Evolutionary conservation across 2,113 vertebrate species (phyloP).

Genomic region (Cynocephalus volans): DNA sequence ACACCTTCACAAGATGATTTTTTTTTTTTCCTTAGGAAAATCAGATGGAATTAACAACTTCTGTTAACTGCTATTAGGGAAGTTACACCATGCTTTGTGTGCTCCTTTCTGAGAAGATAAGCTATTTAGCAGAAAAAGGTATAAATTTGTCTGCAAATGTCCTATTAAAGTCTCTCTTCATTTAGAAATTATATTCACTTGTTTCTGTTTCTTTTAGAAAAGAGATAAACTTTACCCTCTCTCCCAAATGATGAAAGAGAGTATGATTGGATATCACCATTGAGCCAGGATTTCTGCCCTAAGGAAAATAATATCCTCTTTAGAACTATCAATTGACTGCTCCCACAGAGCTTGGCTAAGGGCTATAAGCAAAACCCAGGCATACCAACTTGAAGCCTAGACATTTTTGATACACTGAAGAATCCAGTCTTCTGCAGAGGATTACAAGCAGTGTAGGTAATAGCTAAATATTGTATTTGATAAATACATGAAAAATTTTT

Average conservation of each 20-base stretch:
- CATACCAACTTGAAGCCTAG: slow-evolving; percentile 9
- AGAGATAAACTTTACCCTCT: not conserved
- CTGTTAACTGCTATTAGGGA: slow-evolving; percentile 19
- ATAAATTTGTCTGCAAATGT: not conserved
- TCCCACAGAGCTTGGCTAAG: not conserved
- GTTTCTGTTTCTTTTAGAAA: slow-evolving; percentile 27
- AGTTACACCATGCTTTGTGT: not conserved
- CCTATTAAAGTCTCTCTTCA: not conserved
- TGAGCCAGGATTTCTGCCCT: not conserved
- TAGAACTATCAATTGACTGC: not conserved
- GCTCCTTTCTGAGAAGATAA: not conserved
- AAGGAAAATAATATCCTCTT: not conserved
- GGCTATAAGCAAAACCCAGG: not conserved
- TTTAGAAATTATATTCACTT: slow-evolving; percentile 3
- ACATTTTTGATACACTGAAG: slow-evolving; percentile 25
- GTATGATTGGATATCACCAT: not conserved
- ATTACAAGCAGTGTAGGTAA: not conserved
- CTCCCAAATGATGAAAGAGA: not conserved
- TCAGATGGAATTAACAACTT: not conserved
- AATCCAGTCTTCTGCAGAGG: slow-evolving; percentile 19
- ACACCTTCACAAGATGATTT: not conserved
- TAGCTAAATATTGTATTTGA: slow-evolving; percentile 34
- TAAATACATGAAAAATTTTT: slow-evolving; percentile 2
- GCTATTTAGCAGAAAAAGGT: not conserved
- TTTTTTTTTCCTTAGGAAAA: not conserved